A percentile compares a stretch with the other conserved stretches of the same genome.
Evolutionary conservation across 2,888 invertebrate genomes (phyloP).

Genomic region (Tricholauxania praeusta): DNA sequence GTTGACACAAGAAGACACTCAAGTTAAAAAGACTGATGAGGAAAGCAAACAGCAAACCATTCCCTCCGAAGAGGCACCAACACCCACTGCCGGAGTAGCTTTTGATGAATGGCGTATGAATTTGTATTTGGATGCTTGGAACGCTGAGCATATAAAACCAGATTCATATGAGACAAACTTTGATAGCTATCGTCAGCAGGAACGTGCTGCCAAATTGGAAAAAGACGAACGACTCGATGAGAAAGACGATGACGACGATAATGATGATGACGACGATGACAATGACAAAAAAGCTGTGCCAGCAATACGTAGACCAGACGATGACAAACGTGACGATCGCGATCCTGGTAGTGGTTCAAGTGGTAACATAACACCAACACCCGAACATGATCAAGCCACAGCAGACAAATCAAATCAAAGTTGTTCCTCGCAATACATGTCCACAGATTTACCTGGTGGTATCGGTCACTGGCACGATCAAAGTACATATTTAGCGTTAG

Average conservation of each 20-base stretch:
- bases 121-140: slow-evolving; percentile 58
- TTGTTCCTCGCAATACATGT: slow-evolving; percentile 74
- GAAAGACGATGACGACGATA: slow-evolving; percentile 74
- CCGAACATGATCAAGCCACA: slow-evolving; percentile 51
- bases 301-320: slow-evolving; percentile 62
- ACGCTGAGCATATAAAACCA: slow-evolving; percentile 44
- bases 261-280: slow-evolving; percentile 61
- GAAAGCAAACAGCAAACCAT: slow-evolving; percentile 49
- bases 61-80: slow-evolving; percentile 49
- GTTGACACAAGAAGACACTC: slow-evolving; percentile 31
- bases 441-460: slow-evolving; percentile 82
- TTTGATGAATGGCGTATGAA: slow-evolving; percentile 51
- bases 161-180: slow-evolving; percentile 46
- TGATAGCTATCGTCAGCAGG: slow-evolving; percentile 45
- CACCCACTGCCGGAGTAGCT: slow-evolving; percentile 40
- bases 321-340: slow-evolving; percentile 73
- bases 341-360: slow-evolving; percentile 75
- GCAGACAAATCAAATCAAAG: slow-evolving; percentile 53
- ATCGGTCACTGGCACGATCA: slow-evolving; percentile 86
- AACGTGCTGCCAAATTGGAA: slow-evolving; percentile 32
- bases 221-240: slow-evolving; percentile 67
- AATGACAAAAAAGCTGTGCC: slow-evolving; percentile 62
- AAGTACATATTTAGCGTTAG: slow-evolving; percentile 80
- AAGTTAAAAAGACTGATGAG: slow-evolving; percentile 46
- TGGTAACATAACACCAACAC: slow-evolving; percentile 64